phyloP scores from a whole-genome alignment of 2,797 vertebrate genomes.

The Chelon labrosus region DNA sequence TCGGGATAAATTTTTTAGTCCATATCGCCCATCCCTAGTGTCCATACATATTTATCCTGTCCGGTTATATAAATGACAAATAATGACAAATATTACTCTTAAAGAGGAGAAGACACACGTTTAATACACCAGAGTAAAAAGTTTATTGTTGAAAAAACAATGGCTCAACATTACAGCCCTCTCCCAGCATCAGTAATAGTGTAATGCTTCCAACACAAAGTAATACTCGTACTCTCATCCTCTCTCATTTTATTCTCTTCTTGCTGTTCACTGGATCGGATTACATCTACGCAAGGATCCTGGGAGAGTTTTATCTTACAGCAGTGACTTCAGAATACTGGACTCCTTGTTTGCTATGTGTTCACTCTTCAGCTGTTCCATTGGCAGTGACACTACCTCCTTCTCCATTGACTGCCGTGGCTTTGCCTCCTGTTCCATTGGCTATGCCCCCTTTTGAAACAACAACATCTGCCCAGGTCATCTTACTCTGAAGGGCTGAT shows the following conservation, averaged over 20 bases:
- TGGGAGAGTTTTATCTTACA: slow-evolving; percentile 52
- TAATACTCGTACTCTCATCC: slow-evolving; percentile 32
- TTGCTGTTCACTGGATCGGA: slow-evolving; percentile 37
- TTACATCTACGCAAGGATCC: slow-evolving; percentile 15
- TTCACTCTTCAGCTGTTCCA: slow-evolving; percentile 59
- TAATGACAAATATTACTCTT: not conserved
- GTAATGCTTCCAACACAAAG: slow-evolving; percentile 39
- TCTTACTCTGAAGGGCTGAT: slow-evolving; percentile 55
- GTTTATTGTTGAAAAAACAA: slow-evolving; percentile 64
- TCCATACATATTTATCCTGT: too few relatives aligned
- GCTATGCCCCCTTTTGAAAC: slow-evolving; percentile 57
- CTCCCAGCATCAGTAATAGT: slow-evolving; percentile 44
- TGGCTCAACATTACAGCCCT: slow-evolving; percentile 40
- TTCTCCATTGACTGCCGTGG: slow-evolving; percentile 45
- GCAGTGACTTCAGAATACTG: slow-evolving; percentile 50
- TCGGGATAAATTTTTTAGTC: too few relatives aligned
- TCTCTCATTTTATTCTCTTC: slow-evolving; percentile 18
- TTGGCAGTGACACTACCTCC: slow-evolving; percentile 39
- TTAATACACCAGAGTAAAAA: slow-evolving; percentile 58
- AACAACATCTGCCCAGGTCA: slow-evolving; percentile 71
- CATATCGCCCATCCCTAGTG: too few relatives aligned
- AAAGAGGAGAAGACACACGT: slow-evolving; percentile 8
- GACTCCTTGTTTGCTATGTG: slow-evolving; percentile 7
- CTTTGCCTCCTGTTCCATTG: slow-evolving; percentile 40
- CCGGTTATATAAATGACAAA: too few relatives aligned